A percentile compares a stretch with the other conserved stretches of the same genome.
phyloP scores from a whole-genome alignment of 2,797 vertebrate species.

The Sternarchorhynchus goeldii region DNA sequence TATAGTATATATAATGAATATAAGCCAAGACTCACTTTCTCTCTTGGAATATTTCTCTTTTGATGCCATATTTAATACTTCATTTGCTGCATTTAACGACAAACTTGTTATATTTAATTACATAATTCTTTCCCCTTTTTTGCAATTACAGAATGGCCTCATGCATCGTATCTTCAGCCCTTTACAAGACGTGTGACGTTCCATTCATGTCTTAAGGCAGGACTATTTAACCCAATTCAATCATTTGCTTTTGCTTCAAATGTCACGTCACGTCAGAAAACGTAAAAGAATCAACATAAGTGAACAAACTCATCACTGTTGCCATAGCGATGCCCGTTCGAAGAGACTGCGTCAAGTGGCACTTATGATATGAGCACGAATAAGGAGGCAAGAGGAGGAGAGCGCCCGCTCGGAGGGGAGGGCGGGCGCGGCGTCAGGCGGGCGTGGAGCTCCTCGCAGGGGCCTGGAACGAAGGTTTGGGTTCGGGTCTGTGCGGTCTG shows the following conservation, averaged over 20 bases:
- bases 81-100: too few species aligned
- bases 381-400: not conserved
- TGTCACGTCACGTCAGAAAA: not conserved
- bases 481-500: conserved; percentile 82
- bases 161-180: not conserved
- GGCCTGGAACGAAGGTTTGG: conserved; percentile 77
- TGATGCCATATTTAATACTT: not conserved
- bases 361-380: conserved; percentile 29
- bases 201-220: not conserved
- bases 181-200: not conserved
- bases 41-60: not conserved
- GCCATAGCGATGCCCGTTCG: not conserved
- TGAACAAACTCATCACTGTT: not conserved
- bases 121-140: not conserved
- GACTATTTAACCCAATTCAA: not conserved
- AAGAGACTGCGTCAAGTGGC: not conserved
- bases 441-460: conserved; percentile 75
- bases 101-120: not conserved
- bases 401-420: conserved; percentile 27
- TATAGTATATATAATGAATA: too few species aligned
- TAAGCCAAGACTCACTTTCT: too few species aligned
- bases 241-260: not conserved
- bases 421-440: conserved; percentile 63
- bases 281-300: not conserved
- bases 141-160: not conserved